Conservation (phyloP, 1,140 invertebrate species). For the Batillaria attramentaria region DNA sequence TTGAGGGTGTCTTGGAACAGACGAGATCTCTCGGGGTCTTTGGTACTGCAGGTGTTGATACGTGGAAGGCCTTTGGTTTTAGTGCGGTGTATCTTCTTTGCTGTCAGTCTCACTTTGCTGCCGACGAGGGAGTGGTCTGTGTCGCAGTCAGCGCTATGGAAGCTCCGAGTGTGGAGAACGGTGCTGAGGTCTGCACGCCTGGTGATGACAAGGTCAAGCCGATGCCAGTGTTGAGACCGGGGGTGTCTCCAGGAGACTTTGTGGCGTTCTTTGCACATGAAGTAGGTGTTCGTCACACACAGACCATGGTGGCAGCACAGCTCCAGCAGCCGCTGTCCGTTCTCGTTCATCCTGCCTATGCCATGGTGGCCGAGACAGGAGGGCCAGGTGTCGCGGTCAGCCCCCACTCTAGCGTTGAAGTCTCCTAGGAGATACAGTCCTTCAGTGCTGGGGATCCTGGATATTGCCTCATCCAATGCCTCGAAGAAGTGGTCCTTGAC, state of each 20-base stretch:
- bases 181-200: conserved; percentile 4
- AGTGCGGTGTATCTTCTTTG: conserved; percentile 32
- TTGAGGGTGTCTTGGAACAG: background rate
- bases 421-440: conserved; percentile 35
- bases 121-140: conserved; percentile 38
- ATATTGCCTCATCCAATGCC: too few species aligned
- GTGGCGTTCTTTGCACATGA: conserved; percentile 43
- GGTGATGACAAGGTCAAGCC: conserved; percentile 41
- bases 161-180: conserved; percentile 30
- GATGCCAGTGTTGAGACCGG: conserved; percentile 42
- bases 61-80: conserved; percentile 19
- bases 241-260: conserved; percentile 49
- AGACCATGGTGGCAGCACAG: conserved; percentile 36
- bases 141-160: conserved; percentile 45
- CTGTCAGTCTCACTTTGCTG: conserved; percentile 28
- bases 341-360: conserved; percentile 44
- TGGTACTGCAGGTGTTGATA: conserved; percentile 17
- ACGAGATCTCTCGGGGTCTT: background rate
- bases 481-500: conserved; percentile 38
- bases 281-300: conserved; percentile 39
- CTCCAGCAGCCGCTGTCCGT: conserved; percentile 43
- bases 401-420: conserved; percentile 44
- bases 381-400: conserved; percentile 34
- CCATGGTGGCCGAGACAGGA: conserved; percentile 33
- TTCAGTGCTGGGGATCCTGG: conserved; percentile 12